These are phyloP conservation scores for Simalia tracyae DNA, from an alignment of 2,797 vertebrate genomes.

Conservation along the genomic window DNA sequence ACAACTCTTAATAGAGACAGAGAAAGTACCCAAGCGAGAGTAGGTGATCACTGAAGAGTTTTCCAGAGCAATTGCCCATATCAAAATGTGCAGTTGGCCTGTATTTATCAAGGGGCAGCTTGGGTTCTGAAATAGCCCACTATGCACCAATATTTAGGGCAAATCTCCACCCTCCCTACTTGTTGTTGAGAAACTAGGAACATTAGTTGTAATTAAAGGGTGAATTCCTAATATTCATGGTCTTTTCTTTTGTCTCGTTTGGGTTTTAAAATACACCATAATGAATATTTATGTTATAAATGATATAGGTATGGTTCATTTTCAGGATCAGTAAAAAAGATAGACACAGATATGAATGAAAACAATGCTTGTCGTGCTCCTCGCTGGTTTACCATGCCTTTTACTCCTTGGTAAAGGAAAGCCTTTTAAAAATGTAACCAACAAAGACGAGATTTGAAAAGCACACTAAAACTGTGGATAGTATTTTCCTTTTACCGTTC, in stretches of 20 bases:
- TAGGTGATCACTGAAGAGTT: neutral
- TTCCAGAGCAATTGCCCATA: neutral
- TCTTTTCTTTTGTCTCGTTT: neutral
- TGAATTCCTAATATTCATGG: neutral
- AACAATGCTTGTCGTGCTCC: neutral
- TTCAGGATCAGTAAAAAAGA: neutral
- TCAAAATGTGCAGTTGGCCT: neutral
- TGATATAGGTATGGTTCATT: neutral
- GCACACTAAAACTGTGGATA: neutral
- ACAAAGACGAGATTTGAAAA: neutral
- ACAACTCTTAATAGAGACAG: neutral
- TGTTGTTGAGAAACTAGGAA: neutral
- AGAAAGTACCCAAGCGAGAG: neutral
- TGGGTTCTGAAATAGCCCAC: neutral
- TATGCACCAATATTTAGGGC: neutral
- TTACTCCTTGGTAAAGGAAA: neutral
- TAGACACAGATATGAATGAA: neutral
- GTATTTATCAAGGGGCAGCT: neutral
- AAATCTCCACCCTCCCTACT: neutral
- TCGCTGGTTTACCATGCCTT: neutral
- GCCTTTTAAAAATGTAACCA: neutral
- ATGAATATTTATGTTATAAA: neutral
- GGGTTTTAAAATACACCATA: neutral
- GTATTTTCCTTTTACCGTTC: neutral
- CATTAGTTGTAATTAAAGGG: neutral